A percentile compares a stretch with the other conserved stretches of the same genome.
Conservation (phyloP, 2,888 invertebrate species). For the Meghimatium bilineatum region DNA sequence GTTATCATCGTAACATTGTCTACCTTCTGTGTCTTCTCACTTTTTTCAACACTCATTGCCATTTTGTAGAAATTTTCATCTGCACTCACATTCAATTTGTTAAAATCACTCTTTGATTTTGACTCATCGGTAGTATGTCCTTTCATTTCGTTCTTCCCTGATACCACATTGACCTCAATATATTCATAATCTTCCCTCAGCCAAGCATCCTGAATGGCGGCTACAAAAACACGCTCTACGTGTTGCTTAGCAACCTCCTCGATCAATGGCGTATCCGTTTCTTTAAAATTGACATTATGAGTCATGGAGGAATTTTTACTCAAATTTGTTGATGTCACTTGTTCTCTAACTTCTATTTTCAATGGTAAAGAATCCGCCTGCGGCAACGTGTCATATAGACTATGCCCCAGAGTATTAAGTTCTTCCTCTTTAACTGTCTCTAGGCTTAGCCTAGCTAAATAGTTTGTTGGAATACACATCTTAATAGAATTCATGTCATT, state of each 20-base stretch:
- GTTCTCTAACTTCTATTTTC: not conserved
- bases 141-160: not conserved
- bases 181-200: not conserved
- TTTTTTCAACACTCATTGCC: not conserved
- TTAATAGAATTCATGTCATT: not conserved
- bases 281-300: not conserved
- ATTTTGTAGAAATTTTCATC: too few species aligned
- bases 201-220: not conserved
- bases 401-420: not conserved
- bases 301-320: not conserved
- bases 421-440: not conserved
- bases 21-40: not conserved
- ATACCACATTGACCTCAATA: not conserved
- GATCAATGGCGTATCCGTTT: not conserved
- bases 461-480: not conserved
- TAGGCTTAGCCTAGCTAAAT: not conserved
- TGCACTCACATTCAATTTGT: not conserved
- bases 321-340: not conserved
- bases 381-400: too few species aligned
- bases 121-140: not conserved
- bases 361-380: not conserved
- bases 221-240: not conserved
- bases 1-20: not conserved
- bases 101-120: not conserved
- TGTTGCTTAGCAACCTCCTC: not conserved